phyloP scores from a whole-genome alignment of 2,797 vertebrate species.

The Hyperoplus immaculatus region DNA sequence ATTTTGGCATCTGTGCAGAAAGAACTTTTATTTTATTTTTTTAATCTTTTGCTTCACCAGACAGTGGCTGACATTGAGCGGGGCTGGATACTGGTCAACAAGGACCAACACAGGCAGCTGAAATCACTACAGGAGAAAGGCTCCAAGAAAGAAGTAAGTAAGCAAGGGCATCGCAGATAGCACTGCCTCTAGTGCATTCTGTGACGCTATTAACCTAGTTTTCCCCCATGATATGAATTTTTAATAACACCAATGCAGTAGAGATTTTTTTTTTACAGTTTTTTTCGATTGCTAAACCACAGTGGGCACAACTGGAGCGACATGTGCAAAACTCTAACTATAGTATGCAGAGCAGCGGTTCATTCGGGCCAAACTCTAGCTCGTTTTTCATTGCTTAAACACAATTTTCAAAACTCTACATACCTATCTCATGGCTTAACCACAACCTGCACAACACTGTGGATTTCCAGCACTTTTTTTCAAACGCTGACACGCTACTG shows the following conservation, averaged over 20 bases:
- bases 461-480: too few relatives aligned
- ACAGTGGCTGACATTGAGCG: constrained; percentile 96
- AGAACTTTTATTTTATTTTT: constrained; percentile 33
- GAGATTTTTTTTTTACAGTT: constrained; percentile 29
- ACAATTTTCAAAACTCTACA: too few relatives aligned
- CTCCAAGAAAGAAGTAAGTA: constrained; percentile 99
- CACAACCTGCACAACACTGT: too few relatives aligned
- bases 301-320: too few relatives aligned
- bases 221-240: constrained; percentile 47
- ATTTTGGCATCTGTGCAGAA: constrained; percentile 33
- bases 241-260: constrained; percentile 39
- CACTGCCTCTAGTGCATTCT: constrained; percentile 29
- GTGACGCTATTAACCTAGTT: constrained; percentile 51
- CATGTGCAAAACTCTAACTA: too few relatives aligned
- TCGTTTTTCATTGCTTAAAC: too few relatives aligned
- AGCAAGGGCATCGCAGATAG: constrained; percentile 39
- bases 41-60: constrained; percentile 75
- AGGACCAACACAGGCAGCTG: constrained; percentile 97
- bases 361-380: too few relatives aligned
- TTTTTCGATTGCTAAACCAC: too few relatives aligned
- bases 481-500: too few relatives aligned
- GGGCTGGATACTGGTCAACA: constrained; percentile 97
- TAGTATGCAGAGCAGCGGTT: too few relatives aligned
- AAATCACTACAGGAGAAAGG: constrained; percentile 99
- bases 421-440: too few relatives aligned